These are phyloP conservation scores for Centropristis striata DNA, from an alignment of 2,113 vertebrate genomes.

Conservation along the genomic window DNA sequence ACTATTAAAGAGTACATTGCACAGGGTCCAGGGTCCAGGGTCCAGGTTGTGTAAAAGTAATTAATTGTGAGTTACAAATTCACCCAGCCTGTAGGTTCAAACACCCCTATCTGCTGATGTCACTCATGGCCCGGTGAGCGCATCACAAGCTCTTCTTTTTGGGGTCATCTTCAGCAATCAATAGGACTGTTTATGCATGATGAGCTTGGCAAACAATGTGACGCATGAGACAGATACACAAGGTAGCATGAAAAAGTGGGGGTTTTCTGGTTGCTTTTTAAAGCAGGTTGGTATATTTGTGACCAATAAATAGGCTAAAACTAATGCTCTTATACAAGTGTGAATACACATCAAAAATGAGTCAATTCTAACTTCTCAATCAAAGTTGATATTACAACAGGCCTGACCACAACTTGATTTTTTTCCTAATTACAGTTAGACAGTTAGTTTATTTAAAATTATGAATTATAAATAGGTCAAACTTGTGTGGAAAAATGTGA, in stretches of 20 bases:
- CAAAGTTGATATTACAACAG: not conserved
- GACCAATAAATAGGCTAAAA: not conserved
- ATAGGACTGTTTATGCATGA: conserved; percentile 38
- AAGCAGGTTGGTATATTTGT: no score
- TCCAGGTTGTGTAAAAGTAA: conserved; percentile 76
- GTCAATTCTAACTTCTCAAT: not conserved
- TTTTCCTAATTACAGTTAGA: no score
- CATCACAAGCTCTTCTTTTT: conserved; percentile 22
- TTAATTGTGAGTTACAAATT: conserved; percentile 27
- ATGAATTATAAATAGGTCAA: no score
- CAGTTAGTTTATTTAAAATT: no score
- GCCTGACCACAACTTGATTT: no score
- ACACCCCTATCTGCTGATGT: conserved; percentile 39
- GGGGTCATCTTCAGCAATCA: conserved; percentile 38
- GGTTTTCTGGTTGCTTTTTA: not conserved
- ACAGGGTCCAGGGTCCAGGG: conserved; percentile 69
- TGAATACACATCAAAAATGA: not conserved
- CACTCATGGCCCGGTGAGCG: not conserved
- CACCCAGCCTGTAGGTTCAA: conserved; percentile 7
- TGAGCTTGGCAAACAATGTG: conserved; percentile 24
- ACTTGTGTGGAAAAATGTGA: no score
- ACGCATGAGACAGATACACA: conserved; percentile 28
- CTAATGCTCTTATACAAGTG: not conserved
- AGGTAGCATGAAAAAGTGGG: not conserved
- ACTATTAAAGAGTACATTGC: conserved; percentile 56